A percentile compares a stretch with the other conserved stretches of the same genome.
phyloP scores from a whole-genome alignment of 2,888 invertebrate genomes.

The Yponomeuta malinellus region DNA sequence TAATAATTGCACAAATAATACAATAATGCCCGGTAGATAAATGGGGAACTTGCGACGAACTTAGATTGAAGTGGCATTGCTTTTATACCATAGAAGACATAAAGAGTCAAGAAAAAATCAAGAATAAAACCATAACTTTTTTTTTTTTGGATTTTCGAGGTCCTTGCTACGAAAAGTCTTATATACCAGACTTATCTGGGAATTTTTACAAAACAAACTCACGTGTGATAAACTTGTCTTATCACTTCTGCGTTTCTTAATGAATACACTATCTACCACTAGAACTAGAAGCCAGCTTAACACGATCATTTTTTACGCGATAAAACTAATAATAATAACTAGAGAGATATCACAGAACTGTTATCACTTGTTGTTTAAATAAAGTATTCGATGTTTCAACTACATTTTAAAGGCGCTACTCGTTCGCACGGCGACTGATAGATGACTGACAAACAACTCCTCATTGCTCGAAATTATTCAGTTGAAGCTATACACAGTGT shows the following conservation, averaged over 20 bases:
- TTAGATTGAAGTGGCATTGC: no score
- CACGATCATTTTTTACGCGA: conserved; percentile 48
- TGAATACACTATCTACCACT: conserved; percentile 35
- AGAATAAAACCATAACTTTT: no score
- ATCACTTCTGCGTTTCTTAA: conserved; percentile 31
- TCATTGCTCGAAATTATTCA: neutral
- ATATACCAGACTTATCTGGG: no score
- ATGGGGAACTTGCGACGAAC: no score
- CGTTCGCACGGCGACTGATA: neutral
- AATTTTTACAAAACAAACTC: conserved; percentile 26
- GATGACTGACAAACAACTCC: neutral
- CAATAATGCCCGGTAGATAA: no score
- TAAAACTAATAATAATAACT: conserved; percentile 14
- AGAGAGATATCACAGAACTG: conserved; percentile 11
- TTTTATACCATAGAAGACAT: no score
- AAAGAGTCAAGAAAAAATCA: no score
- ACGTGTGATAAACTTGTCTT: conserved; percentile 33
- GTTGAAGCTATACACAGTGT: neutral
- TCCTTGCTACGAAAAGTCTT: no score
- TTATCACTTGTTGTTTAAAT: conserved; percentile 13
- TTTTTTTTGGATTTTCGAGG: no score
- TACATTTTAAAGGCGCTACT: neutral
- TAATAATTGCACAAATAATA: no score
- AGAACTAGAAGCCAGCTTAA: conserved; percentile 50
- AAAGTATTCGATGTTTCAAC: neutral